phyloP scores from a whole-genome alignment of 2,888 invertebrate species.

The Andrena camellia region DNA sequence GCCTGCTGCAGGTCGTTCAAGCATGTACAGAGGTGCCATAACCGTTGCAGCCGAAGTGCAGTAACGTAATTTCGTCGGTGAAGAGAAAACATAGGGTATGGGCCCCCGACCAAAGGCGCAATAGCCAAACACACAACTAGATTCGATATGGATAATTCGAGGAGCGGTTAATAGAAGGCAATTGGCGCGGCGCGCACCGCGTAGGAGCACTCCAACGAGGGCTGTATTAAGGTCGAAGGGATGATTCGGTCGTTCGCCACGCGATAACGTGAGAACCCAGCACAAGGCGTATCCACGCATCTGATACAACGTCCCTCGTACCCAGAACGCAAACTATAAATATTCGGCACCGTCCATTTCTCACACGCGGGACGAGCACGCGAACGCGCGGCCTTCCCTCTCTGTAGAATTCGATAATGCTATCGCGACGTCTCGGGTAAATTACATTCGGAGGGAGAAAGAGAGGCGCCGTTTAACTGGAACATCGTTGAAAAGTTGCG shows the following conservation, averaged over 20 bases:
- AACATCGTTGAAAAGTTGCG: slow-evolving; percentile 20
- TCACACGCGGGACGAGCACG: slow-evolving; percentile 58
- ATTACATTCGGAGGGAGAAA: slow-evolving; percentile 40
- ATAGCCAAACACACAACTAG: background rate
- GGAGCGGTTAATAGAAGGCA: background rate
- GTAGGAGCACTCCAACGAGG: slow-evolving; percentile 26
- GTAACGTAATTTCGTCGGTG: no score
- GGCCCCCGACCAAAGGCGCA: background rate
- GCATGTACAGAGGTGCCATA: no score
- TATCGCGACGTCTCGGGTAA: slow-evolving; percentile 48
- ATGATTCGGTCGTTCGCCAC: slow-evolving; percentile 65
- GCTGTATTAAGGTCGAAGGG: slow-evolving; percentile 56
- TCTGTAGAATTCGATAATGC: slow-evolving; percentile 55
- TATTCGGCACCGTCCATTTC: slow-evolving; percentile 65
- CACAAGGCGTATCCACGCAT: slow-evolving; percentile 67
- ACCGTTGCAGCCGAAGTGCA: no score
- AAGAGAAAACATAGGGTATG: no score
- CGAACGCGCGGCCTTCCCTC: slow-evolving; percentile 33
- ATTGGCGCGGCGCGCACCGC: background rate
- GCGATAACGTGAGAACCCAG: slow-evolving; percentile 73
- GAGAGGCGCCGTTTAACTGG: slow-evolving; percentile 42
- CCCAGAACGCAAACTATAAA: slow-evolving; percentile 69
- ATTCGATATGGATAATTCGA: background rate
- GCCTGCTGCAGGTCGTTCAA: background rate
- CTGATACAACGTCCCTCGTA: slow-evolving; percentile 59